Evolutionary conservation across 2,797 vertebrate species (phyloP), one percentile per base, ranked within the genome.

Genomic region (Florisuga fusca): DNA sequence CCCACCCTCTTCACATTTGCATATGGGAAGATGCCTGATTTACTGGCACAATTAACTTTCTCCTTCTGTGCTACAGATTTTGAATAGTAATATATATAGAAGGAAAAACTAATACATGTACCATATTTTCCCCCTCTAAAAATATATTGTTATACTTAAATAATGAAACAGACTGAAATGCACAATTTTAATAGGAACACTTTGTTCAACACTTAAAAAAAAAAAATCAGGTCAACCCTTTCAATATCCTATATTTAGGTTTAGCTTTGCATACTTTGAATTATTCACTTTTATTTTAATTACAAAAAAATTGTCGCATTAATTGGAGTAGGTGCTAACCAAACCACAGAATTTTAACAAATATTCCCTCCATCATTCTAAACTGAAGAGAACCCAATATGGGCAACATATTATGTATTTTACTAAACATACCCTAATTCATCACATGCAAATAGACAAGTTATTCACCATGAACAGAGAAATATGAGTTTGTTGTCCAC

Each of bases 401-500:
- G 71, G 41, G 63, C 25, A 85, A 66, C 3, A 17, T 31, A 87
- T 74, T 51, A 81, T 22, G 53, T 31, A 73, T 93, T 92, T 89
- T 86, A 79, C 23, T 91, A 93, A 89, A 83, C 21, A 45, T 62
- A 46, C 45, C 83, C 33, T 34, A 88, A 7, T 20, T 84, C 67
- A 84, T 84, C 66, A 66, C 50, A 64, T 31, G 68, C 50, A 6
- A 21, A 93, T 26, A 80, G 63, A 45, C 7, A 90, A 90, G 57
- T 77, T 81, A 69, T 84, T 78, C 79, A 73, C 34, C 64, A 50
- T 87, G 66, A 93, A 89, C 38, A 66, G 48, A 58, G 59, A 92
- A 93, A 74, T 64, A 84, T 13, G 68, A 68, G 51, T 77, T 96
- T 87, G 62, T 50, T 94, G 85, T 72, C 84, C 63, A 81, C 87